Evolutionary conservation across 2,797 vertebrate species (phyloP), one percentile per base, ranked within the genome.

Genomic region (Mormyrops attenuatus): DNA sequence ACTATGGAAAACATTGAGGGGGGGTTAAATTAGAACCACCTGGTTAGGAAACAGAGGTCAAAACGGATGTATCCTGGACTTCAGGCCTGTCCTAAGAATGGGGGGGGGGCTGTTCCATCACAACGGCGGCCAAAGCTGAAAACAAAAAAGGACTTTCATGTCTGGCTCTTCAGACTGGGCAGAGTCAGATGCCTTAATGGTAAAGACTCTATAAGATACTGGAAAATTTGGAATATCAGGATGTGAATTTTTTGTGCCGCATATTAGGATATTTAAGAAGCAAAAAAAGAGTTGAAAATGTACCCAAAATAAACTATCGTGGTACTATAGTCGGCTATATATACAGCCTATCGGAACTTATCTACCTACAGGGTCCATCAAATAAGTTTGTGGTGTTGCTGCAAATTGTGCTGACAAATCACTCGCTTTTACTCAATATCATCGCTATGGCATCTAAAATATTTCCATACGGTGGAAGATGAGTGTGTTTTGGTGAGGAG

Each of bases 31-130:
- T 38, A 80, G 34, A 80, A 80, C 34, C 34, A 44, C 73, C 34
- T 80, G 73, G 73, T 44, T 80, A 80, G 17, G 73, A 44, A 80
- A 80, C 73, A 80, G 73, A 80, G 73, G 73, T 41, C 38, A 80
- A 80, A 80, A 17, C 15, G 73, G 38, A 80, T 80, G 73, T 80
- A 80, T 44, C 17, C 34, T 41, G 38, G 6, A 44, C 38, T 80
- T 80, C 73, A 80, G 34, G 34, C 15, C 34, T 41, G 38, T 41
- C 34, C 38, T 20, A 44, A 20, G 73, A 77, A 80, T 80, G 15
- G 34, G 34, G 17, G 73, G 13, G 30, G 34, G 69, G 5, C 34
- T 77, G 73, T 73, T 73, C 66, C 22, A 73, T 13, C 66, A 17
- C 66, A 34, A 38, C 26, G 38, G 38, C 17, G 38, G 17, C 15